These are phyloP conservation scores for Equus przewalskii DNA, from an alignment of 2,113 vertebrate species.

Conservation along the genomic window DNA sequence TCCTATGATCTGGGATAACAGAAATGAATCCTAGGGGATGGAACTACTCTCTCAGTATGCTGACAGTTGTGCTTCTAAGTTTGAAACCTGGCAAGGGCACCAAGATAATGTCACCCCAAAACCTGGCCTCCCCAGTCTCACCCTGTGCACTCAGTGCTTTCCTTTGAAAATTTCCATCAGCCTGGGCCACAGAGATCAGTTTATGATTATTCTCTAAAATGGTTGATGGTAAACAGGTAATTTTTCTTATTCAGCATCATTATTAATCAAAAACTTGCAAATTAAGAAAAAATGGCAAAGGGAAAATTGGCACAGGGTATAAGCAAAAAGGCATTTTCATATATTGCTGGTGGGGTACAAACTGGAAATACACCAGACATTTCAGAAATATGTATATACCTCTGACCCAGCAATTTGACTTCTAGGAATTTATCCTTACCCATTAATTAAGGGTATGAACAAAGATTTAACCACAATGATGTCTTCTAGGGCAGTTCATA, in stretches of 20 bases:
- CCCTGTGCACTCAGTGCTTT: background rate
- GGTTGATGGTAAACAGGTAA: constrained; percentile 54
- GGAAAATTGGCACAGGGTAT: background rate
- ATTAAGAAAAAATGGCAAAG: constrained; percentile 47
- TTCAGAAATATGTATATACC: background rate
- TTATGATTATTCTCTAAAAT: constrained; percentile 46
- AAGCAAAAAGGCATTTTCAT: background rate
- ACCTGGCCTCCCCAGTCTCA: background rate
- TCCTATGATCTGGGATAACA: background rate
- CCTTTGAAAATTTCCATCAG: background rate
- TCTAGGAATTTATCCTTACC: background rate
- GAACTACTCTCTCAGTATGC: background rate
- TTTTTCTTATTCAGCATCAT: constrained; percentile 51
- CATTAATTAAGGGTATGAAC: background rate
- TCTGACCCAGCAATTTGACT: background rate
- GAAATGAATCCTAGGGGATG: background rate
- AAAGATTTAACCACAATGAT: constrained; percentile 28
- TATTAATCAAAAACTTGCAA: constrained; percentile 66
- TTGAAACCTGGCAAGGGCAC: background rate
- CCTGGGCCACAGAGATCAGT: background rate
- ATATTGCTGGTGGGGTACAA: background rate
- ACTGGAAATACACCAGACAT: background rate
- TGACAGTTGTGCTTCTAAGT: background rate
- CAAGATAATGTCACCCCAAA: background rate
- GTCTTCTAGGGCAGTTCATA: background rate